Evolutionary conservation across 2,113 vertebrate genomes (phyloP), one percentile per base, ranked within the genome.

Genomic region (Cervus canadensis): DNA sequence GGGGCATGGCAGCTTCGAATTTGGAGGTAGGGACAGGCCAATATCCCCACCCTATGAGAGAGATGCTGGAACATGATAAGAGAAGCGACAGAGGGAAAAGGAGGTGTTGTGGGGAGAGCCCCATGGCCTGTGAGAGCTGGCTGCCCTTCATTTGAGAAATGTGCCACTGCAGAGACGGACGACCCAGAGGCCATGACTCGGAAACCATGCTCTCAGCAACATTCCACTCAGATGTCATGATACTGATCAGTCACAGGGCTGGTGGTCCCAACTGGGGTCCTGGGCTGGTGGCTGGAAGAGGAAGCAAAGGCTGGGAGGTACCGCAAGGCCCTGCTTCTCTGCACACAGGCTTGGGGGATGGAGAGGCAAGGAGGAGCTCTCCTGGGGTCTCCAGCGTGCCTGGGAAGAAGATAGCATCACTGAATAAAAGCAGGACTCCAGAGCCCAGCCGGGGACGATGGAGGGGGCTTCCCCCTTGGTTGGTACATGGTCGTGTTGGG

Each of bases 91-190:
- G 82, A 11, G 17, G 45, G 19, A 36, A 81, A 89, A 11, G 76
- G n/a, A 74, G 40, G 59, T 1, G 48, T 12, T 7, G 2, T 10
- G n/a, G 15, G 56, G 3, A 56, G 30, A 19, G 8, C 28, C 26
- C 3, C 0, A 0, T 3, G 48, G 59, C 25, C 85, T 52, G 57
- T 4, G 11, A 57, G 62, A 48, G 30, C 19, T 4, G 8, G 62
- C 64, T 25, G 28, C 12, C 79, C 16, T 64, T 36, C 11, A 0
- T n/a, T 9, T 50, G 30, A n/a, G 54, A 87, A 81, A 56, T 1
- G 45, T 1, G 1, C 43, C 52, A 6, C 10, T 2, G 10, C 54
- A 36, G 82, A 33, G 40, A 57, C 6, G 12, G 48, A 50, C 23
- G 59, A 36, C 52, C 23, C 91, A 9, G 90, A 89, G 14, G 23